phyloP scores from a whole-genome alignment of 2,797 vertebrate species.

The Steatocranus sp. region DNA sequence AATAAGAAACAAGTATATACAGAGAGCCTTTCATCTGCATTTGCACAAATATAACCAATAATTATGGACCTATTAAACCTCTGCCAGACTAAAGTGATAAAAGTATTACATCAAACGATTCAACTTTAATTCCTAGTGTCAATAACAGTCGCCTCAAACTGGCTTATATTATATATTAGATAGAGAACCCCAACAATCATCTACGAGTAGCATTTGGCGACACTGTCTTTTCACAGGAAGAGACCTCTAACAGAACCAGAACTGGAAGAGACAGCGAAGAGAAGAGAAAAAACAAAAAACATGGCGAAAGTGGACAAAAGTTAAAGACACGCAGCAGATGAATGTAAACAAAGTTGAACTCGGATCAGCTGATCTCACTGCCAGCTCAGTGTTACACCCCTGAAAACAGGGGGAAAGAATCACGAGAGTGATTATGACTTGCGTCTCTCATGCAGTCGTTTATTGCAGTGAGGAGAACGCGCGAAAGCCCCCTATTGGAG shows the following conservation, averaged over 20 bases:
- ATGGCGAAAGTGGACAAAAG: background rate
- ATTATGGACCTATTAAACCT: background rate
- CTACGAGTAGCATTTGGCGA: background rate
- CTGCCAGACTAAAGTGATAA: rapidly evolving
- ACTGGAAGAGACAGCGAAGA: background rate
- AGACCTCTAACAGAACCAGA: background rate
- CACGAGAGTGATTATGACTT: too few relatives aligned
- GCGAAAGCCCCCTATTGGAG: too few relatives aligned
- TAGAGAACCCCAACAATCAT: background rate
- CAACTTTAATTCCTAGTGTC: background rate
- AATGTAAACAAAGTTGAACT: background rate
- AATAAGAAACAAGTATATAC: rapidly evolving
- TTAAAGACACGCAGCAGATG: background rate
- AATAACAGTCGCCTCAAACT: background rate
- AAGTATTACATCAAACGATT: background rate
- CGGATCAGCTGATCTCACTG: background rate
- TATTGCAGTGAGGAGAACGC: too few relatives aligned
- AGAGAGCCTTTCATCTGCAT: background rate
- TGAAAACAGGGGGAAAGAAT: too few relatives aligned
- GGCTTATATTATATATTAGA: background rate
- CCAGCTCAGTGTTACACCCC: too few relatives aligned
- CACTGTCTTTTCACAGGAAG: background rate
- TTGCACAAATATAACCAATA: background rate
- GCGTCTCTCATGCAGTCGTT: too few relatives aligned
- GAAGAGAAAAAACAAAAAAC: background rate